phyloP scores from a whole-genome alignment of 2,797 vertebrate genomes.

The Pteropus rufus region DNA sequence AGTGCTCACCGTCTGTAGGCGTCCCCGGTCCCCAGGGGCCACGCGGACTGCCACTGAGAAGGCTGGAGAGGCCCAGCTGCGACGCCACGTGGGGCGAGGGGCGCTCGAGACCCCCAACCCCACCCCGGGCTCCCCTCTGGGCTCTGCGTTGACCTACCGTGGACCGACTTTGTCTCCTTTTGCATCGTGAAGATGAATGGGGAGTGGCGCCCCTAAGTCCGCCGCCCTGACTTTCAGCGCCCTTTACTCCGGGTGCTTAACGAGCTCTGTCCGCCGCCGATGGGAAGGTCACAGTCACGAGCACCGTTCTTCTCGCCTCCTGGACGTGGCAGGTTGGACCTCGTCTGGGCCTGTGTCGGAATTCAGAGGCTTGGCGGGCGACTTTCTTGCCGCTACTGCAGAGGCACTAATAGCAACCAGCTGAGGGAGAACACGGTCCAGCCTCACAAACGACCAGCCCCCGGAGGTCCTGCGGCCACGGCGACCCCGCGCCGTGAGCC shows the following conservation, averaged over 20 bases:
- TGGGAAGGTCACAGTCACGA: fast-evolving
- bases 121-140: background rate
- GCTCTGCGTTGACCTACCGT: fast-evolving
- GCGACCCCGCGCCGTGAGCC: slow-evolving; percentile 36
- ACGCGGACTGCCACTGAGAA: background rate
- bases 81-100: background rate
- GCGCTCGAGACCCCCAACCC: background rate
- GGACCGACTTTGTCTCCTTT: background rate
- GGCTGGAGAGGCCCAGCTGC: background rate
- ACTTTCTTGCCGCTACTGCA: slow-evolving; percentile 80
- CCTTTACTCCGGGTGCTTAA: background rate
- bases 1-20: slow-evolving; percentile 58
- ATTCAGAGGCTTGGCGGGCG: slow-evolving; percentile 70
- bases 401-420: slow-evolving; percentile 79
- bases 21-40: slow-evolving; percentile 93
- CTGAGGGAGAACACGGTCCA: slow-evolving; percentile 74
- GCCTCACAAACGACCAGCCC: slow-evolving; percentile 53
- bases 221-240: background rate
- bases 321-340: slow-evolving; percentile 49
- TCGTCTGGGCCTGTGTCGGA: slow-evolving; percentile 54
- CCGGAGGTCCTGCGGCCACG: background rate
- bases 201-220: too few relatives aligned
- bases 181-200: background rate
- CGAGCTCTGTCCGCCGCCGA: background rate
- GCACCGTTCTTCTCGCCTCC: background rate